phyloP scores from a whole-genome alignment of 2,113 vertebrate genomes.

The Puntigrus tetrazona region DNA sequence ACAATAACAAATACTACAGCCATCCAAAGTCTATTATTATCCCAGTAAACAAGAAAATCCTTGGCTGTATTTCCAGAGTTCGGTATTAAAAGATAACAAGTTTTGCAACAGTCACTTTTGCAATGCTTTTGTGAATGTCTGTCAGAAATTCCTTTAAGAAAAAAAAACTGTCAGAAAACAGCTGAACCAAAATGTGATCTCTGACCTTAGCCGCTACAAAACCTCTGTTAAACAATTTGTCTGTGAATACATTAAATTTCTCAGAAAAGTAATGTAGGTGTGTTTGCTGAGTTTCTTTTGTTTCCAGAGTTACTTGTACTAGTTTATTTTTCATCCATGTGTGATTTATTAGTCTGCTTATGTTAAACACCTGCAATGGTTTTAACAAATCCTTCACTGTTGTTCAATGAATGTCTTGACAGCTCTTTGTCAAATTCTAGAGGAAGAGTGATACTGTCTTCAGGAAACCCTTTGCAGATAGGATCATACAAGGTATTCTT shows the following conservation, averaged over 20 bases:
- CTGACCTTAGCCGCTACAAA: conserved; percentile 5
- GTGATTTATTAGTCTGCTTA: background rate
- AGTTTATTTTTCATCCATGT: conserved; percentile 1
- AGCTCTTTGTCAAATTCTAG: conserved; percentile 33
- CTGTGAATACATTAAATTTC: background rate
- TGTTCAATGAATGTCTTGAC: conserved; percentile 1
- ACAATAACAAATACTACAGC: background rate
- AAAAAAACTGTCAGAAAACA: background rate
- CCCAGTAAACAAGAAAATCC: background rate
- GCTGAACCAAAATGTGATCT: conserved; percentile 15
- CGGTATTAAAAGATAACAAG: background rate
- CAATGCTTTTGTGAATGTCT: background rate
- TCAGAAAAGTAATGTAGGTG: background rate
- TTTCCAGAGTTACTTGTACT: background rate
- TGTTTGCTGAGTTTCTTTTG: background rate
- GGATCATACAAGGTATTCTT: background rate
- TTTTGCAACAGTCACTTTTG: background rate
- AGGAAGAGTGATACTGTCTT: conserved; percentile 19
- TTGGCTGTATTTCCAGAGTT: background rate
- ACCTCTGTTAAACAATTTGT: background rate
- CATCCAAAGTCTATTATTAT: background rate
- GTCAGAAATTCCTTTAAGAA: background rate
- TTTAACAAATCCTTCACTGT: conserved; percentile 7
- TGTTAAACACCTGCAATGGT: conserved; percentile 15
- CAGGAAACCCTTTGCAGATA: conserved; percentile 2